A percentile compares a stretch with the other conserved stretches of the same genome.
Conservation (phyloP, 2,888 invertebrate species). For the Dinocampus coccinellae region DNA sequence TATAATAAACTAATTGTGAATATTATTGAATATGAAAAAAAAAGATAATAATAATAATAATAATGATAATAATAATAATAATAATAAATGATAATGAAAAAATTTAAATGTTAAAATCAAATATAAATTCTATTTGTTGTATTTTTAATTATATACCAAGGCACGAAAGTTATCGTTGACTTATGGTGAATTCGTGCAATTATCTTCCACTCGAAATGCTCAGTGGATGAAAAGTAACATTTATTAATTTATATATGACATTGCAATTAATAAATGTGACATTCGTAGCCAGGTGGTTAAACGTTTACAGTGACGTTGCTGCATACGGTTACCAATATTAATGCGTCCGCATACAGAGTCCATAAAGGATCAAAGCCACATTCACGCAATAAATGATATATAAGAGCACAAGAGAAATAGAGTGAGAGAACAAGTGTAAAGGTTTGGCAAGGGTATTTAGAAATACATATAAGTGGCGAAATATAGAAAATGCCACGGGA, state of each 20-base stretch:
- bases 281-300: conserved; percentile 41
- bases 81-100: too few relatives aligned
- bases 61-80: not conserved
- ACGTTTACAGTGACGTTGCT: conserved; percentile 33
- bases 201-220: not conserved
- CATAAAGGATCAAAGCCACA: conserved; percentile 44
- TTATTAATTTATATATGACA: conserved; percentile 11
- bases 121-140: not conserved
- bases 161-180: not conserved
- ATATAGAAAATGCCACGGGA: conserved; percentile 33
- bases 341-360: conserved; percentile 42
- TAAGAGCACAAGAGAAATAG: conserved; percentile 2
- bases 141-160: not conserved
- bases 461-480: conserved; percentile 16
- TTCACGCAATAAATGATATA: conserved; percentile 6
- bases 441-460: conserved; percentile 27
- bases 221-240: conserved; percentile 1
- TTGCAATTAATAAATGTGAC: conserved; percentile 42
- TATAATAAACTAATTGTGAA: not conserved
- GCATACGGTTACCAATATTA: conserved; percentile 35
- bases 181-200: not conserved
- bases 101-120: too few relatives aligned
- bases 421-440: conserved; percentile 23
- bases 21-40: not conserved
- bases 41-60: not conserved